Evolutionary conservation across 2,113 vertebrate species (phyloP), one percentile per base, ranked within the genome.

Genomic region (Bucco capensis): DNA sequence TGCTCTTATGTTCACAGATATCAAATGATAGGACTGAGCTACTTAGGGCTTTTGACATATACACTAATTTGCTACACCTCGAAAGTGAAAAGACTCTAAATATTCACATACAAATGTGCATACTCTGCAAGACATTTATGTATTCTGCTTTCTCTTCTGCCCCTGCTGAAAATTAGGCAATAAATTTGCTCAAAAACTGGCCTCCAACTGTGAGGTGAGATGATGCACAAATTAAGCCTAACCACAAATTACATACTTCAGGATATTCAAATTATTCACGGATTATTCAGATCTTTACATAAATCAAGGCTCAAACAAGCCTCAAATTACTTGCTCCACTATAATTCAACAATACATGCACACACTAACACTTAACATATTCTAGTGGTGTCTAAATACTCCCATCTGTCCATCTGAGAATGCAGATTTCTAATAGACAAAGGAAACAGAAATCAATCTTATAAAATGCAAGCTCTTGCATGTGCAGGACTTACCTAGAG

Each of bases 401-500:
- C 62, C 64, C 89, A 80, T 83, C 51, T 86, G 77, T 66, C 58
- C 35, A 58, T 57, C 5, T 12, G 35, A 83, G 50, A 90, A 82
- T 15, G 42, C 5, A 18, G 25, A 79, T 73, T 84, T 94, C 54
- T 47, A 79, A 57, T 2, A 77, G 35, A 76, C 75, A 84, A 86
- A 87, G 47, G 42, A 66, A 90, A 79, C 19, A 51, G 51, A 86
- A 92, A 44, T 3, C n/a, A 66, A 46, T 46, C 31, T 64, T 51
- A 47, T 4, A 57, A 87, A 85, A 64, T 14, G 30, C 57, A 65
- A 91, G 51, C 35, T 69, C 37, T 37, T 33, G 5, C 27, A 58
- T 1, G 8, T 47, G 31, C 51, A 64, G 2, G 25, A 97, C 97
- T 98, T 95, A 98, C 99, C 99, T 99, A 96, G 98, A 98, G 12